Evolutionary conservation across 2,797 vertebrate species (phyloP).

Genomic region (Cynodonichthys magdalenae): DNA sequence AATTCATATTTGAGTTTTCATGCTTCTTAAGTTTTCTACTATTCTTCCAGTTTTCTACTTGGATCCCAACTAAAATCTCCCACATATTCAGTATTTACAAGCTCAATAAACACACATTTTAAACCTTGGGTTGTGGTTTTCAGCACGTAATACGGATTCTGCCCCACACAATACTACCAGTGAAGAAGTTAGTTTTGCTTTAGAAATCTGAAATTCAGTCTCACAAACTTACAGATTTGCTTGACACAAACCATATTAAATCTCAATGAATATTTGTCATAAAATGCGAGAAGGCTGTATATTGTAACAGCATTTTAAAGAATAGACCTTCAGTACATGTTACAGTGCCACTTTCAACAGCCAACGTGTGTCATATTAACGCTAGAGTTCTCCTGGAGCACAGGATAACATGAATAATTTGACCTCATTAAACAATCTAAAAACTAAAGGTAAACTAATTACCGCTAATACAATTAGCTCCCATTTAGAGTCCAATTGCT

Average conservation of each 20-base stretch:
- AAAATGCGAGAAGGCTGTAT: neutral
- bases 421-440: conserved; percentile 39
- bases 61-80: no score
- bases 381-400: conserved; percentile 9
- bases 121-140: no score
- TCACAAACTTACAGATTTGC: no score
- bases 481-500: conserved; percentile 40
- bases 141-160: no score
- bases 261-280: neutral
- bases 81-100: no score
- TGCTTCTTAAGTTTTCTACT: no score
- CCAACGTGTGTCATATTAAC: conserved; percentile 12
- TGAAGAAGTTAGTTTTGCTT: no score
- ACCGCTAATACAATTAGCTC: conserved; percentile 42
- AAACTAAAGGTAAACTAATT: conserved; percentile 65
- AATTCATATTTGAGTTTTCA: no score
- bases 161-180: no score
- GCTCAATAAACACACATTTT: no score
- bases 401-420: conserved; percentile 33
- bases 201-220: no score
- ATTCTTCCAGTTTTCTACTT: no score
- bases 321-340: conserved; percentile 13
- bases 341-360: conserved; percentile 40
- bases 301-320: conserved; percentile 14
- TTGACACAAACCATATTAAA: neutral